Percentiles rank a stretch among this genome's conserved stretches.
These are phyloP conservation scores for Labeo calbasu DNA, from an alignment of 2,797 vertebrate species.

Conservation along the genomic window DNA sequence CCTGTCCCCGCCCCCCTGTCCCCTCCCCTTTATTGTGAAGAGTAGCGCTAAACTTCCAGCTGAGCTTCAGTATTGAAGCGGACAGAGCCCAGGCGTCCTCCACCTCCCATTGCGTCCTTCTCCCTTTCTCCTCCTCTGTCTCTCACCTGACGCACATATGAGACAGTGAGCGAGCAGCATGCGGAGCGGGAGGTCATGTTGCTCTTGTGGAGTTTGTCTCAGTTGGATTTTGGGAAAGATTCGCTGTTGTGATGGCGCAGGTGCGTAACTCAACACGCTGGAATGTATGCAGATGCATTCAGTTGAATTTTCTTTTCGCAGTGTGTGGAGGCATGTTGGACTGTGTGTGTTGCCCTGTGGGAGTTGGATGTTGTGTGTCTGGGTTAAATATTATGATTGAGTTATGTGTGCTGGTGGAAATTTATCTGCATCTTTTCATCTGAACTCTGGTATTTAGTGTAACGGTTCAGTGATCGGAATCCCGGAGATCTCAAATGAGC, in stretches of 20 bases:
- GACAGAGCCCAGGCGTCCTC: conserved; percentile 15
- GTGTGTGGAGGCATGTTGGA: not conserved
- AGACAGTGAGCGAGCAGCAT: conserved; percentile 73
- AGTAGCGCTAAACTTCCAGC: conserved; percentile 48
- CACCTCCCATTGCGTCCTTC: conserved; percentile 5
- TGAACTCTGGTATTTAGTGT: conserved; percentile 30
- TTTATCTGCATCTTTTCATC: not conserved
- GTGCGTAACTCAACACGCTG: conserved; percentile 69
- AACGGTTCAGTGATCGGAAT: conserved; percentile 21
- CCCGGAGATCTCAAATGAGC: conserved; percentile 7
- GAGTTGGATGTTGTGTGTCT: not conserved
- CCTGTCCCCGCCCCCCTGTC: conserved; percentile 33
- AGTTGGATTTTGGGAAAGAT: conserved; percentile 78
- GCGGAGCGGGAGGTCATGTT: conserved; percentile 77
- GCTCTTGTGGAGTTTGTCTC: conserved; percentile 72
- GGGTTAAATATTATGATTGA: conserved; percentile 7
- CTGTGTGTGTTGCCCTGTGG: not conserved
- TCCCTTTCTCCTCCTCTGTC: conserved; percentile 15
- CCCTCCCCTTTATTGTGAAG: conserved; percentile 40
- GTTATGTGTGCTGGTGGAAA: conserved; percentile 1
- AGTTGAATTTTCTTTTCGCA: not conserved
- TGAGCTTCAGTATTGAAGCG: conserved; percentile 38
- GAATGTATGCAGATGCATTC: conserved; percentile 27
- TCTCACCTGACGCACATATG: conserved; percentile 45
- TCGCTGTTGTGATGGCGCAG: conserved; percentile 75